Evolutionary conservation across 2,113 vertebrate genomes (phyloP).

Genomic region (Osmerus mordax): DNA sequence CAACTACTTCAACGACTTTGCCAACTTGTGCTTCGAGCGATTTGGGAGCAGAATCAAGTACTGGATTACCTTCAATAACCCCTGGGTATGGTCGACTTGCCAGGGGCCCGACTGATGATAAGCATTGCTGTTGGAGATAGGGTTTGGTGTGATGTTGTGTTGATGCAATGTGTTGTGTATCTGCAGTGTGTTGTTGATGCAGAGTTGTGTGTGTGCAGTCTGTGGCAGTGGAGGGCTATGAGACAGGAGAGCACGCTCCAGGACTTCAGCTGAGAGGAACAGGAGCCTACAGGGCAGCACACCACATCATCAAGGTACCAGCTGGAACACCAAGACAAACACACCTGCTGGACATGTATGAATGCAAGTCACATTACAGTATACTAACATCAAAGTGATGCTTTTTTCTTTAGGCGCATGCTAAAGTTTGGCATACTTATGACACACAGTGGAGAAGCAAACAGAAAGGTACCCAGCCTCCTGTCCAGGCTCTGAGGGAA

Average conservation of each 20-base stretch:
- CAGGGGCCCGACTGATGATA: too few species aligned
- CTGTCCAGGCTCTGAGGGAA: background rate
- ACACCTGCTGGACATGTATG: background rate
- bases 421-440: conserved; percentile 85
- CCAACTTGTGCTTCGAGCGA: conserved; percentile 85
- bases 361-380: background rate
- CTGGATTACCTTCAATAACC: conserved; percentile 90
- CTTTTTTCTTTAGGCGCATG: conserved; percentile 73
- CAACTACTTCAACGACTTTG: conserved; percentile 81
- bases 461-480: conserved; percentile 75
- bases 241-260: conserved; percentile 82
- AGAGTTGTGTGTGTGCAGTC: conserved; percentile 64
- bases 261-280: conserved; percentile 79
- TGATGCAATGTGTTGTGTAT: too few species aligned
- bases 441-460: conserved; percentile 76
- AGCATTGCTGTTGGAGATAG: too few species aligned
- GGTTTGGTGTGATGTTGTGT: too few species aligned
- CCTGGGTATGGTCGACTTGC: conserved; percentile 38
- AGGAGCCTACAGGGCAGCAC: conserved; percentile 80
- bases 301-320: conserved; percentile 86
- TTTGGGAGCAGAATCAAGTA: conserved; percentile 86
- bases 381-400: background rate
- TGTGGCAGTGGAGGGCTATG: conserved; percentile 82
- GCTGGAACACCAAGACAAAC: background rate
- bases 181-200: background rate